These are phyloP conservation scores for Plebejus argus DNA, from an alignment of 2,888 invertebrate genomes.

Conservation along the genomic window DNA sequence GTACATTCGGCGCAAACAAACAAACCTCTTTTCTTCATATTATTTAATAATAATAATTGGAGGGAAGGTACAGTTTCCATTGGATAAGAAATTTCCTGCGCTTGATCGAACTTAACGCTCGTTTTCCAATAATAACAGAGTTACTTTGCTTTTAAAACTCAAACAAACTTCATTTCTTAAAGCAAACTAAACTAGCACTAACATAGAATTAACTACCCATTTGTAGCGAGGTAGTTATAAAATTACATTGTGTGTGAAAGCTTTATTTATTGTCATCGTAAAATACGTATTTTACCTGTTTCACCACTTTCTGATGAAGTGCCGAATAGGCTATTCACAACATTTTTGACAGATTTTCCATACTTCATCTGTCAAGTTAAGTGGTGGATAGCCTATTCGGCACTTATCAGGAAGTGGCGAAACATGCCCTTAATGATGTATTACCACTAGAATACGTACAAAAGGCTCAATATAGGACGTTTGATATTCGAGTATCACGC, in stretches of 20 bases:
- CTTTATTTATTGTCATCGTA: neutral
- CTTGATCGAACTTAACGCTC: neutral
- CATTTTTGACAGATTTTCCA: no score
- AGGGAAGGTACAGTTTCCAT: neutral
- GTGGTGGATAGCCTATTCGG: no score
- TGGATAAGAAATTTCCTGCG: neutral
- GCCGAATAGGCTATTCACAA: no score
- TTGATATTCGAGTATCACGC: no score
- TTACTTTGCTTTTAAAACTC: slow-evolving; percentile 3
- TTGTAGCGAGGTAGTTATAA: slow-evolving; percentile 9
- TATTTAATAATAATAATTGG: no score
- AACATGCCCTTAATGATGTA: no score
- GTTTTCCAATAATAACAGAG: neutral
- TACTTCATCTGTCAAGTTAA: no score
- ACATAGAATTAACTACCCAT: slow-evolving; percentile 14
- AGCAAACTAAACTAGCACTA: slow-evolving; percentile 7
- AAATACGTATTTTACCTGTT: neutral
- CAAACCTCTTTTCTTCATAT: no score
- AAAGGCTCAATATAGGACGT: neutral
- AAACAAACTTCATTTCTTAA: neutral
- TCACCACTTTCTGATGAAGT: no score
- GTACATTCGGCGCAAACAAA: no score
- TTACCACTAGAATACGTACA: no score
- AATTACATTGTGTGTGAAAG: slow-evolving; percentile 23
- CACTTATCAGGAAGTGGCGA: no score